These are phyloP conservation scores for Agriopis leucophaearia DNA, from an alignment of 2,888 invertebrate species.

Conservation along the genomic window DNA sequence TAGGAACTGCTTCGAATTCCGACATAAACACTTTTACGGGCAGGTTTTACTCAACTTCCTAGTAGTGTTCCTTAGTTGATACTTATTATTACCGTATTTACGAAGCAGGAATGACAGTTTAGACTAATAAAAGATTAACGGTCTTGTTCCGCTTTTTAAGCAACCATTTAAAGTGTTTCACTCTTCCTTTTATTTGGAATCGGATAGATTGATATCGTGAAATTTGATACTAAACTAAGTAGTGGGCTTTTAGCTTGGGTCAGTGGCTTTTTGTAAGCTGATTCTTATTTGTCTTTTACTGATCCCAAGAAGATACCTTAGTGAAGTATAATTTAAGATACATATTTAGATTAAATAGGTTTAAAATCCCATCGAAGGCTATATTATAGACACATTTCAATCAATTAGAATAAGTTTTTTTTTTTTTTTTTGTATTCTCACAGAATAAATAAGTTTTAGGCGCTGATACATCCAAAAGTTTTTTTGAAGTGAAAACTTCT, in stretches of 20 bases:
- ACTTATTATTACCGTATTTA: conserved; percentile 38
- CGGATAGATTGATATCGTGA: conserved; percentile 45
- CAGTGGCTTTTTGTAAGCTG: conserved; percentile 16
- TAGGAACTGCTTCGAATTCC: conserved; percentile 30
- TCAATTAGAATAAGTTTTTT: too few species aligned
- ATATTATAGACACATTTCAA: too few species aligned
- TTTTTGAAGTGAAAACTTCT: too few species aligned
- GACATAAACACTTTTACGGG: conserved; percentile 21
- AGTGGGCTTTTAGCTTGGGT: conserved; percentile 5
- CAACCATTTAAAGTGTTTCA: conserved; percentile 52
- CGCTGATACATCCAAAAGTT: too few species aligned
- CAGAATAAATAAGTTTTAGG: too few species aligned
- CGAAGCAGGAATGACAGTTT: conserved; percentile 33
- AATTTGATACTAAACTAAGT: conserved; percentile 43
- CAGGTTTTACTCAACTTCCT: conserved; percentile 31
- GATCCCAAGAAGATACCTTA: background rate
- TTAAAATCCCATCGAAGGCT: too few species aligned
- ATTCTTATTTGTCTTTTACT: background rate
- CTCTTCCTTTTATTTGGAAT: conserved; percentile 55
- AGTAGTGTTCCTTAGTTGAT: conserved; percentile 35
- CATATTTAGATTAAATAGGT: too few species aligned
- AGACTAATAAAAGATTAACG: conserved; percentile 56
- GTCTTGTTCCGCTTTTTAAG: conserved; percentile 57
- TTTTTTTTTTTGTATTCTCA: too few species aligned
- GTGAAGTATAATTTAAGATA: background rate